Evolutionary conservation across 2,888 invertebrate species (phyloP), one percentile per base, ranked within the genome.

Genomic region (Diabrotica balteata): DNA sequence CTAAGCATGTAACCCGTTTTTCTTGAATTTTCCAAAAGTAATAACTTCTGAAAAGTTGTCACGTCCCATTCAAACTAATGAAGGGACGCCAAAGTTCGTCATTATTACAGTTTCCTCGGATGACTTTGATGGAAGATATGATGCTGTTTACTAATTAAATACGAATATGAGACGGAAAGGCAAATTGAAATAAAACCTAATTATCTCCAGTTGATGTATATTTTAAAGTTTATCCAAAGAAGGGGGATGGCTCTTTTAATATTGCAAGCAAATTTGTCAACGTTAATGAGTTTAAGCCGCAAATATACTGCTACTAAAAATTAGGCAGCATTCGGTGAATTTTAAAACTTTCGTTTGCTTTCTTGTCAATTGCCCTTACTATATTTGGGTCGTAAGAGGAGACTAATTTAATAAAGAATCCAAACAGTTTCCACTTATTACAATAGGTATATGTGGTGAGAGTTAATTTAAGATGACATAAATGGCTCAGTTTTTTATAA

Each of bases 91-190:
- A 46, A 57, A 57, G 55, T 57, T 57, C 44, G 55, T 57, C 55
- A 57, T 57, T 57, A 57, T 57, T 45, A 57, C 55, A 57, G 45
- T 57, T 57, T 57, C 17, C 32, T 45, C 45, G 45, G 44, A 7
- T 61, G 60, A 61, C 60, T 10, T 59, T 61, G 52, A 61, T 61
- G 60, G 45, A 61, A 52, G 52, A 61, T 53, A 52, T 44, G 7
- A 45, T 52, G 52, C 52, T 45, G 45, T 61, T 61, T 61, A 61
- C 51, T 61, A 52, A 61, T 52, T 61, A 61, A 61, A 51, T 61
- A 61, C 51, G 60, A 61, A 52, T 61, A 61, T 61, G 22, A 52
- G 53, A 52, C 45, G 45, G 32, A 46, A 44, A 61, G 17, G 43
- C 50, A 8, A 52, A 61, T 51, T 52, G n/a, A 52, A 61, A 45